Conservation (phyloP, 2,888 invertebrate genomes). For the Megalurothrips usitatus region DNA sequence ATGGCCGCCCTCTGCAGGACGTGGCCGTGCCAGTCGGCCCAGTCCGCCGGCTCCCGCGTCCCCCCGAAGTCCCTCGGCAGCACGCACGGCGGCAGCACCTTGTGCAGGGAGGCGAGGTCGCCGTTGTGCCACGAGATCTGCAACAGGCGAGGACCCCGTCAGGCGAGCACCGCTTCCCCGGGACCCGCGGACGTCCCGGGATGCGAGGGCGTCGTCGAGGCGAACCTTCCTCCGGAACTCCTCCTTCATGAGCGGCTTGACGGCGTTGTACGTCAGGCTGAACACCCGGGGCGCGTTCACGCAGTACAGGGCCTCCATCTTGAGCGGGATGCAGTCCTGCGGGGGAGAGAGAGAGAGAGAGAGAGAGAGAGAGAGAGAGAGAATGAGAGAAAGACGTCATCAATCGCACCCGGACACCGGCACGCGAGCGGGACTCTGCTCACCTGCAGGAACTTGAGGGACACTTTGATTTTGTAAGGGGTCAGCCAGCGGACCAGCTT, state of each 20-base stretch:
- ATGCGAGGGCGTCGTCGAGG: too few species aligned
- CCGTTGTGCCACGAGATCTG: conserved; percentile 47
- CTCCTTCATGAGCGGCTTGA: conserved; percentile 41
- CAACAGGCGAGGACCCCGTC: conserved; percentile 33
- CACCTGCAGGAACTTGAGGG: conserved; percentile 37
- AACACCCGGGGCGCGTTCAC: conserved; percentile 50
- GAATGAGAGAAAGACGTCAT: conserved; percentile 43
- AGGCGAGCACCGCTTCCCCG: too few species aligned
- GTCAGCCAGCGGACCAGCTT: conserved; percentile 44
- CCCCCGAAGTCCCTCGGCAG: conserved; percentile 46
- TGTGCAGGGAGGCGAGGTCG: conserved; percentile 43
- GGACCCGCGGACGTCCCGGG: too few species aligned
- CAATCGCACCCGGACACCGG: too few species aligned
- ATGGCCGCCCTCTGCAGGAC: background rate
- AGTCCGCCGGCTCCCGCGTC: conserved; percentile 34
- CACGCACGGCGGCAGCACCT: conserved; percentile 43
- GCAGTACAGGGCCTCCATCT: conserved; percentile 50
- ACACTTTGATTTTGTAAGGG: conserved; percentile 36
- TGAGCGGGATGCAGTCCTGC: conserved; percentile 48
- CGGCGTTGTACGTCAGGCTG: conserved; percentile 46
- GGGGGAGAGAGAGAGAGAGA: conserved; percentile 32
- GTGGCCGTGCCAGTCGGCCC: conserved; percentile 34
- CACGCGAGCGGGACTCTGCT: background rate
- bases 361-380: conserved; percentile 32
- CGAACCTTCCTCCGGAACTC: conserved; percentile 39